Percentiles rank a stretch among this genome's conserved stretches.
phyloP scores from a whole-genome alignment of 2,113 vertebrate genomes.

The Leptobrachium leishanense region DNA sequence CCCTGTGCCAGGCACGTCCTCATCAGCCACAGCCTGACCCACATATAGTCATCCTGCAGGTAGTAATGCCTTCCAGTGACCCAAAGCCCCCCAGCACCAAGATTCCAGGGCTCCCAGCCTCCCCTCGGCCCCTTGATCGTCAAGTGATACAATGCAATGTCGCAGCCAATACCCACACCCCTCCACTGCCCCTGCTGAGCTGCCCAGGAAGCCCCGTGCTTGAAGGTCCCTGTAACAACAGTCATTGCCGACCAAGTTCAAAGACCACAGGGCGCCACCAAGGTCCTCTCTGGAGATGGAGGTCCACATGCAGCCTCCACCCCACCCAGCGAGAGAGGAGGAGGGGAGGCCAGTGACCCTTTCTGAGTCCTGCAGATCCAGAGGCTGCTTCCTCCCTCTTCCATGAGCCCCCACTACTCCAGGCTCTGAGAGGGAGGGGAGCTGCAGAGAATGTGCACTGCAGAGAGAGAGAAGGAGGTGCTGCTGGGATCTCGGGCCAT shows the following conservation, averaged over 20 bases:
- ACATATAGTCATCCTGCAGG: not conserved
- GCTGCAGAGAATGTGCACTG: not conserved
- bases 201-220: conserved; percentile 8
- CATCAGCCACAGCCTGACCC: not conserved
- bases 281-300: not conserved
- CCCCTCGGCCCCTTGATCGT: not conserved
- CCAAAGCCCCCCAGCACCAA: not conserved
- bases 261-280: conserved; percentile 2
- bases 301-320: not conserved
- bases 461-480: not conserved
- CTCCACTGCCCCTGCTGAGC: conserved; percentile 13
- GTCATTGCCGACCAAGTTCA: not conserved
- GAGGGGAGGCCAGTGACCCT: conserved; percentile 17
- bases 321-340: not conserved
- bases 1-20: not conserved
- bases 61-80: not conserved
- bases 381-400: not conserved
- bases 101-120: not conserved
- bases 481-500: not conserved
- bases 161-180: not conserved
- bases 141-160: not conserved
- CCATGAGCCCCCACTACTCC: not conserved
- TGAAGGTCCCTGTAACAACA: not conserved
- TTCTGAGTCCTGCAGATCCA: conserved; percentile 2
- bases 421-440: not conserved